Conservation (phyloP, 35 echinoderm and acorn worm species). For the Diadema setosum region DNA sequence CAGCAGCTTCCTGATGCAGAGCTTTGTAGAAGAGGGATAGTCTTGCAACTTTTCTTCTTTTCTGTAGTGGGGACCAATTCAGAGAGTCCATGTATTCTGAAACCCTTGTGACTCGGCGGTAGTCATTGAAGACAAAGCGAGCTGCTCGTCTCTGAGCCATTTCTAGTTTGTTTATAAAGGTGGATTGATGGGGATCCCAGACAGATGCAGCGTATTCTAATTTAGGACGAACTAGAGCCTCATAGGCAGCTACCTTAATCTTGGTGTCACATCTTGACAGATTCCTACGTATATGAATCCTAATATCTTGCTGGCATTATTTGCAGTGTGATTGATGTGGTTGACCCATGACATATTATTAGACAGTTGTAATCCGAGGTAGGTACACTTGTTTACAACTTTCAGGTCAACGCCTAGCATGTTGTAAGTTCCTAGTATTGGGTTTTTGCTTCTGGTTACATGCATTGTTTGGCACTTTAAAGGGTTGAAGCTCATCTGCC, state of each 20-base stretch:
- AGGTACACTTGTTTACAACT: background rate
- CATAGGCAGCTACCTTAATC: background rate
- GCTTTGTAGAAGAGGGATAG: background rate
- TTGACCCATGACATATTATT: slow-evolving; percentile 10
- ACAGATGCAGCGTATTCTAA: slow-evolving; percentile 23
- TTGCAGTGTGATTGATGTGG: background rate
- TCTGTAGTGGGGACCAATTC: background rate
- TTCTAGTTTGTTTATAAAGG: slow-evolving; percentile 8
- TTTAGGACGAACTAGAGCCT: slow-evolving; percentile 40
- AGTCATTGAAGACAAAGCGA: background rate
- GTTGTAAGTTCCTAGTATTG: background rate
- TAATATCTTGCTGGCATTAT: background rate
- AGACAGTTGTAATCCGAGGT: slow-evolving; percentile 26
- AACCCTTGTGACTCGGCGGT: background rate
- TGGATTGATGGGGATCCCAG: slow-evolving; percentile 8
- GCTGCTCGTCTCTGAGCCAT: background rate
- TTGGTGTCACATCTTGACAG: background rate
- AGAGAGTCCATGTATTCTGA: background rate
- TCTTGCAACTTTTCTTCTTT: background rate
- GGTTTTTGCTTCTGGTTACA: background rate
- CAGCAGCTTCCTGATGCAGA: background rate
- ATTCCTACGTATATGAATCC: slow-evolving; percentile 8
- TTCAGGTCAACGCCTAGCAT: background rate
- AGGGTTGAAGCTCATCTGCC: slow-evolving; percentile 62
- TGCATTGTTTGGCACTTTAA: slow-evolving; percentile 44